Conservation (phyloP, 1,140 invertebrate genomes). For the Dendrolimus kikuchii region DNA sequence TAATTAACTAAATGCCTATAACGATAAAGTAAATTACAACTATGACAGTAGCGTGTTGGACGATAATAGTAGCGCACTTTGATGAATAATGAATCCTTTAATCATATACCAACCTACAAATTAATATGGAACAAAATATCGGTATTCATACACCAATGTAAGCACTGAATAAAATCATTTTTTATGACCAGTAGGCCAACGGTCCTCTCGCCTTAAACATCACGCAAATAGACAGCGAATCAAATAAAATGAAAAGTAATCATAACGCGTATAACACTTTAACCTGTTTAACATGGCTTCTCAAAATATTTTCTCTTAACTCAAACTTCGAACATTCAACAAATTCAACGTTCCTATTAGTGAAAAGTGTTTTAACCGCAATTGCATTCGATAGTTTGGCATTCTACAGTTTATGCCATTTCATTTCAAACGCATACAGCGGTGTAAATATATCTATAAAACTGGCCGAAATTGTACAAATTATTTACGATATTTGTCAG, state of each 20-base stretch:
- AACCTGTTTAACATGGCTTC: conserved; percentile 6
- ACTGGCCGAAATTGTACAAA: conserved; percentile 37
- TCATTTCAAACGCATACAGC: conserved; percentile 5
- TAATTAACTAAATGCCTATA: too few relatives aligned
- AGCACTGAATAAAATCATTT: too few relatives aligned
- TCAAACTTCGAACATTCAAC: conserved; percentile 7
- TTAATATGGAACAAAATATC: too few relatives aligned
- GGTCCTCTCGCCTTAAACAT: too few relatives aligned
- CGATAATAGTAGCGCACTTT: too few relatives aligned
- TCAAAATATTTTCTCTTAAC: conserved; percentile 19
- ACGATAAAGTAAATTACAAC: too few relatives aligned
- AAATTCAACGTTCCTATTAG: neutral
- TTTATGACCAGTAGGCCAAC: too few relatives aligned
- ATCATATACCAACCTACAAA: too few relatives aligned
- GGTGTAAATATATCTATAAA: conserved; percentile 26
- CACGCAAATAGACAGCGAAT: too few relatives aligned
- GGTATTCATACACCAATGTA: too few relatives aligned
- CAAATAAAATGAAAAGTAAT: neutral
- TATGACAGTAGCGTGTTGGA: too few relatives aligned
- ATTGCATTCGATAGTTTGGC: conserved; percentile 5
- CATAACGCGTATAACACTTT: conserved; percentile 11
- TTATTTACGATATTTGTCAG: conserved; percentile 37
- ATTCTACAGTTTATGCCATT: conserved; percentile 6
- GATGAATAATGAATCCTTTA: too few relatives aligned
- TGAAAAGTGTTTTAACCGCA: conserved; percentile 10